These are phyloP conservation scores for Drosophila asahinai DNA, from an alignment of 1,140 invertebrate species.

Conservation along the genomic window DNA sequence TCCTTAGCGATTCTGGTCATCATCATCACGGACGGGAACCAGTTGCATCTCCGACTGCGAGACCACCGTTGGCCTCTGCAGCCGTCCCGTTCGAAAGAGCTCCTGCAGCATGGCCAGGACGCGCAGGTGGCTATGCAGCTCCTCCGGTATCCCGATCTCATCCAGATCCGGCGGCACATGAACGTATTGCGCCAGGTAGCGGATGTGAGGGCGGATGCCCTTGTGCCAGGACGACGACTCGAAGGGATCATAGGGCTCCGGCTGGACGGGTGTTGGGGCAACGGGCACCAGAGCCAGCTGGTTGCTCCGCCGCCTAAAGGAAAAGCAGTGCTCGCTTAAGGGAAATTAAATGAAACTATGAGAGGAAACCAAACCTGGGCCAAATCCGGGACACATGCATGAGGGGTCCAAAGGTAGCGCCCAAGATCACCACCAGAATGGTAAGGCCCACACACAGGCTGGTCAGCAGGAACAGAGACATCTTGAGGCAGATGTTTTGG, in stretches of 20 bases:
- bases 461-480: constrained; percentile 9
- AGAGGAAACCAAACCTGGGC: not conserved
- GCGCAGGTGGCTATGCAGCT: constrained; percentile 21
- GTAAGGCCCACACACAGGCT: constrained; percentile 1
- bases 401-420: not conserved
- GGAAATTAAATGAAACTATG: too few species aligned
- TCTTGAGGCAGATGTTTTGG: not conserved
- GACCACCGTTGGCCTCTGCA: not conserved
- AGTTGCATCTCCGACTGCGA: not conserved
- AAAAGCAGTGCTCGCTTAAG: too few species aligned
- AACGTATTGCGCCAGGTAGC: constrained; percentile 5
- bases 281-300: constrained; percentile 17
- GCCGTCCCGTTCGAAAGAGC: constrained; percentile 3
- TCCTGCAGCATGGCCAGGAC: constrained; percentile 33
- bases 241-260: constrained; percentile 3
- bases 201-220: constrained; percentile 12
- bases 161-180: constrained; percentile 34
- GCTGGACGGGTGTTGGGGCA: not conserved
- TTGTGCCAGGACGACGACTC: constrained; percentile 35
- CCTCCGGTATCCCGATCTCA: constrained; percentile 17
- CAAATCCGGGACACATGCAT: not conserved
- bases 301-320: not conserved
- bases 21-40: not conserved
- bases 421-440: constrained; percentile 3
- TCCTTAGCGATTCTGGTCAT: not conserved